phyloP scores from a whole-genome alignment of 2,113 vertebrate species.

The Ictidomys tridecemlineatus region DNA sequence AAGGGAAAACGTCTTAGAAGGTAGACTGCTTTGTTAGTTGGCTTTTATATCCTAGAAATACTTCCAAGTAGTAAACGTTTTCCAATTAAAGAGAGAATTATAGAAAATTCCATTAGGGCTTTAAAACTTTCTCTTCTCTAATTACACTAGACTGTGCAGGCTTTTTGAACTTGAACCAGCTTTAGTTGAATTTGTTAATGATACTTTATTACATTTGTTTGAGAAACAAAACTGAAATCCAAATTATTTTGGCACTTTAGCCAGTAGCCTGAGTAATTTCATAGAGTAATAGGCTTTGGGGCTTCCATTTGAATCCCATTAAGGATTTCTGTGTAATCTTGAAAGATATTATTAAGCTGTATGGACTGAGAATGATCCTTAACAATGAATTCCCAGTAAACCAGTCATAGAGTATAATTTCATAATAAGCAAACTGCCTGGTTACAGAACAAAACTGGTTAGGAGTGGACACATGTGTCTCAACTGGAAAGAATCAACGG shows the following conservation, averaged over 20 bases:
- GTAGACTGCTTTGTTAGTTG: conserved; percentile 57
- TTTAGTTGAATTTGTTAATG: conserved; percentile 77
- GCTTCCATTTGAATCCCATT: conserved; percentile 76
- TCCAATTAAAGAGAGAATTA: conserved; percentile 78
- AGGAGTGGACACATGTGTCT: too few relatives aligned
- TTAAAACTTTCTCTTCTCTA: conserved; percentile 77
- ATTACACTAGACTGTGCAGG: conserved; percentile 75
- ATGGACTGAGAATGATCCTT: conserved; percentile 60
- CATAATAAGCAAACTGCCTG: neutral
- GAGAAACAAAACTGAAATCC: conserved; percentile 79
- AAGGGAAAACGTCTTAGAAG: neutral
- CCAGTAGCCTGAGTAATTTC: conserved; percentile 65
- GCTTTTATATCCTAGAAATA: conserved; percentile 61
- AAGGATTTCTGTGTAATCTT: conserved; percentile 71
- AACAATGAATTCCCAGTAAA: neutral
- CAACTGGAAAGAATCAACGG: neutral
- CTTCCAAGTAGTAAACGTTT: conserved; percentile 73
- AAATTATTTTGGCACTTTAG: conserved; percentile 74
- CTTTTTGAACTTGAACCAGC: conserved; percentile 74
- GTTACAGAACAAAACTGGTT: neutral
- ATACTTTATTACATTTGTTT: conserved; percentile 81
- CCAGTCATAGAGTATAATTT: neutral
- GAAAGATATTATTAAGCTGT: conserved; percentile 69
- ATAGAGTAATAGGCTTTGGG: conserved; percentile 67
- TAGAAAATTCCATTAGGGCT: conserved; percentile 81